Conservation (phyloP, 2,797 vertebrate genomes). For the Onychomys torridus region DNA sequence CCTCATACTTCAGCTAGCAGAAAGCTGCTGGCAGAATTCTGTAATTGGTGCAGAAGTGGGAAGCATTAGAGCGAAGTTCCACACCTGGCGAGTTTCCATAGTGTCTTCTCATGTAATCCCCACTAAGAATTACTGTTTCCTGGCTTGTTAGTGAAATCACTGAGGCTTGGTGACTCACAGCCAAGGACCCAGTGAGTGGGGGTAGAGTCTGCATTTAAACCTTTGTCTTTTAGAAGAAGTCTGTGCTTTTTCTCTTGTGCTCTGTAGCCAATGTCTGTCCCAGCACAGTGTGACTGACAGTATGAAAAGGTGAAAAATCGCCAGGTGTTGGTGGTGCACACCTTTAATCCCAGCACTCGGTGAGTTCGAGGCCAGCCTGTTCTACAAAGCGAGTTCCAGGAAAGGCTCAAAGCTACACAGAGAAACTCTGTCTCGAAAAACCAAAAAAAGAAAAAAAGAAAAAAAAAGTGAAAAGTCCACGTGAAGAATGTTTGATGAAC, state of each 20-base stretch:
- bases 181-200: neutral
- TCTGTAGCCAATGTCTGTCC: neutral
- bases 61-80: neutral
- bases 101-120: neutral
- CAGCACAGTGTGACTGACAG: neutral
- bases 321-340: too few relatives aligned
- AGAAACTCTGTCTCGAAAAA: too few relatives aligned
- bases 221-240: conserved; percentile 13
- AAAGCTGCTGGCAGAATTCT: neutral
- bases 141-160: neutral
- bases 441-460: too few relatives aligned
- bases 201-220: neutral
- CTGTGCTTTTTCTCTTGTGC: neutral
- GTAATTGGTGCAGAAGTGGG: neutral
- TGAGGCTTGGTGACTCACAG: neutral
- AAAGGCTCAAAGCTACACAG: too few relatives aligned
- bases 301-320: conserved; percentile 9
- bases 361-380: too few relatives aligned
- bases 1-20: neutral
- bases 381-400: too few relatives aligned
- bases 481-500: neutral
- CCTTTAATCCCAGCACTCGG: too few relatives aligned
- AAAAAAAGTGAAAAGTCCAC: conserved; percentile 14
- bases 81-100: neutral
- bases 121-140: neutral